phyloP scores from a whole-genome alignment of 53 echinoderm and acorn worm species.

The Echinometra lucunter region DNA sequence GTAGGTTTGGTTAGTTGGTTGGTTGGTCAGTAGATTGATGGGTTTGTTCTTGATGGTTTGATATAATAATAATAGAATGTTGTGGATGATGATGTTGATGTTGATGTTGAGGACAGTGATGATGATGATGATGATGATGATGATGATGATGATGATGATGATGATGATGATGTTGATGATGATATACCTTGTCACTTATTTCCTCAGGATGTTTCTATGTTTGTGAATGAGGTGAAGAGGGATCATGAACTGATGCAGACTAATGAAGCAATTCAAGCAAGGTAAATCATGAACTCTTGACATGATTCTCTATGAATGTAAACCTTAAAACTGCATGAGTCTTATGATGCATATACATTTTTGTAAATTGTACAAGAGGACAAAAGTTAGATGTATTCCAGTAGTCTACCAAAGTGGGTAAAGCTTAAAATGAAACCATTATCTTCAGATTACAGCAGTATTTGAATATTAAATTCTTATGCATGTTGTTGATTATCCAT shows the following conservation, averaged over 20 bases:
- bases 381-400: too few relatives aligned
- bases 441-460: too few relatives aligned
- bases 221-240: slow-evolving; percentile 97
- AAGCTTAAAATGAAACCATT: too few relatives aligned
- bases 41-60: background rate
- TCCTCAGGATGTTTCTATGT: slow-evolving; percentile 87
- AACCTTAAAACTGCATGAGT: too few relatives aligned
- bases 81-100: background rate
- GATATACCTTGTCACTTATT: background rate
- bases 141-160: background rate
- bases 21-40: too few relatives aligned
- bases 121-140: background rate
- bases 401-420: too few relatives aligned
- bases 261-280: slow-evolving; percentile 85
- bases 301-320: too few relatives aligned
- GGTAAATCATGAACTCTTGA: slow-evolving; percentile 66
- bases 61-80: background rate
- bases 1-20: too few relatives aligned
- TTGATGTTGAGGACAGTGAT: background rate
- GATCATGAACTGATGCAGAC: slow-evolving; percentile 92
- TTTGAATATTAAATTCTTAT: too few relatives aligned
- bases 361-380: too few relatives aligned
- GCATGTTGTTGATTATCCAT: too few relatives aligned
- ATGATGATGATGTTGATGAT: background rate
- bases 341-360: too few relatives aligned